Percentiles rank a stretch among this genome's conserved stretches.
These are phyloP conservation scores for Prenolepis imparis DNA, from an alignment of 2,888 invertebrate species.

Conservation along the genomic window DNA sequence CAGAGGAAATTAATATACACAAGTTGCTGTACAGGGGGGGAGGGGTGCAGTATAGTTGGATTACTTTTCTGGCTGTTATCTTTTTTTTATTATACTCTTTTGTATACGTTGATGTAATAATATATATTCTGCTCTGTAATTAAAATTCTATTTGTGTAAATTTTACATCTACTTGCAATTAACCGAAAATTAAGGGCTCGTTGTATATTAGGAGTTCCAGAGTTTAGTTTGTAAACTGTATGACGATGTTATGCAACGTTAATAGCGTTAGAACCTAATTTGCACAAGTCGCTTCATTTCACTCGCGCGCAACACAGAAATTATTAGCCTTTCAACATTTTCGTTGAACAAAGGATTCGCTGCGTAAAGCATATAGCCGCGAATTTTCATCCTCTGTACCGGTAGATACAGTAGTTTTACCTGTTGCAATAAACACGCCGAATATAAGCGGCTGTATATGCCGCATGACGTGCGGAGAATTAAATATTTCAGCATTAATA, in stretches of 20 bases:
- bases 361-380: background rate
- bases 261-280: conserved; percentile 23
- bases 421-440: conserved; percentile 38
- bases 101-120: background rate
- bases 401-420: conserved; percentile 9
- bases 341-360: conserved; percentile 1
- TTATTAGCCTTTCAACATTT: background rate
- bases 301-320: conserved; percentile 10
- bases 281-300: background rate
- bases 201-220: conserved; percentile 39
- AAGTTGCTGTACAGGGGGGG: background rate
- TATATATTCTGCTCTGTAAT: background rate
- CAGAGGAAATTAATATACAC: conserved; percentile 48
- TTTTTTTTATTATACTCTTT: background rate
- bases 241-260: conserved; percentile 17
- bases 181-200: conserved; percentile 35
- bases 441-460: background rate
- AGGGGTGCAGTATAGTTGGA: background rate
- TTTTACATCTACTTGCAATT: conserved; percentile 27
- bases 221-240: conserved; percentile 45
- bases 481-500: conserved; percentile 48
- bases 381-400: background rate
- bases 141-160: conserved; percentile 24
- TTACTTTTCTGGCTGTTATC: background rate
- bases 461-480: conserved; percentile 10